phyloP scores from a whole-genome alignment of 1,140 invertebrate genomes.

The Pseudachorutes palmiensis region DNA sequence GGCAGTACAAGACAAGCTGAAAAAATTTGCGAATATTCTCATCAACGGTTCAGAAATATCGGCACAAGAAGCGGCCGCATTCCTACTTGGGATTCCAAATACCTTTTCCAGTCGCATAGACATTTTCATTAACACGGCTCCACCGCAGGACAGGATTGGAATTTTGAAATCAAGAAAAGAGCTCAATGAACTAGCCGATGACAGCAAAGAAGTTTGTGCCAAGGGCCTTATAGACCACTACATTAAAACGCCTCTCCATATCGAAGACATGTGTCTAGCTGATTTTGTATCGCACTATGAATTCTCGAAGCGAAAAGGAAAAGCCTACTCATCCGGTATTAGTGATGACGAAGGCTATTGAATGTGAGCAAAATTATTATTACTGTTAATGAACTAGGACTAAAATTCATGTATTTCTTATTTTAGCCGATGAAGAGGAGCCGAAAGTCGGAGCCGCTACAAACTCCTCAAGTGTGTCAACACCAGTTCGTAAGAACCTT shows the following conservation, averaged over 20 bases:
- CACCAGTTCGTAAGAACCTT: too few relatives aligned
- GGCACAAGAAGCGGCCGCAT: constrained; percentile 40
- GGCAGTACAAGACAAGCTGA: constrained; percentile 14
- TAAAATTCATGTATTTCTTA: too few relatives aligned
- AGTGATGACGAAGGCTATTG: too few relatives aligned
- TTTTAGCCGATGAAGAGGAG: too few relatives aligned
- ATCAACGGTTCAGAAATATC: constrained; percentile 26
- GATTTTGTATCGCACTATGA: constrained; percentile 4
- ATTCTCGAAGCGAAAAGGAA: too few relatives aligned
- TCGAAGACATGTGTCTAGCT: constrained; percentile 12
- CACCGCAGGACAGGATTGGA: neutral
- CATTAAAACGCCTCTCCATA: neutral
- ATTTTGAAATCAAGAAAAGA: neutral
- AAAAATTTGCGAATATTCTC: constrained; percentile 10
- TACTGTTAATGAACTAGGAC: too few relatives aligned
- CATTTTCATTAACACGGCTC: constrained; percentile 27
- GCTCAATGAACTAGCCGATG: neutral
- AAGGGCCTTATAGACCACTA: constrained; percentile 6
- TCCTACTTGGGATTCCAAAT: constrained; percentile 34
- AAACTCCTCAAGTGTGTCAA: too few relatives aligned
- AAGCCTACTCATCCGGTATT: too few relatives aligned
- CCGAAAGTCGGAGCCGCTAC: too few relatives aligned
- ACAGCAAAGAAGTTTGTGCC: constrained; percentile 2
- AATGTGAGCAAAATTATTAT: too few relatives aligned
- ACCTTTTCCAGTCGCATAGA: constrained; percentile 28